Base-by-base conservation (phyloP, 2,888 invertebrate genomes). In the Mesorhabditis sp. region DNA sequence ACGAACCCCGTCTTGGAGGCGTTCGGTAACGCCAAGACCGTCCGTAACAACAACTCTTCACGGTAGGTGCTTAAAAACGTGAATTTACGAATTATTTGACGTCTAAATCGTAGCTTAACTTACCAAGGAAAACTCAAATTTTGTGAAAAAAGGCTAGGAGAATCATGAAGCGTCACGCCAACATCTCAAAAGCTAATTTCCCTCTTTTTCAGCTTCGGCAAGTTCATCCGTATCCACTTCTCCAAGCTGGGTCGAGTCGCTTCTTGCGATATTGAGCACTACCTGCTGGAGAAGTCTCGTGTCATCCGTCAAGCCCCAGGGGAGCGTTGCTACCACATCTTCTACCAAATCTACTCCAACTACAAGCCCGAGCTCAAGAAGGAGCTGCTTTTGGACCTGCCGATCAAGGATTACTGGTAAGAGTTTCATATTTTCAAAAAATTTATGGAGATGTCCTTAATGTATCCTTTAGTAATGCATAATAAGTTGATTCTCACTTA, bases 221-320 rank as follows among this genome's bases (percentile, higher is more conserved):
- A 98, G 92, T 98, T 98, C 92, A 97, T 98, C 91, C 94, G 97
- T 92, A 98, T 98, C 89, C 97, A 98, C 89, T 98, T 98, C 90
- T 95, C 95, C 82, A 93, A 94, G 82, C 92, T 92, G 89, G 97
- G 96, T 89, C 97, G 97, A 92, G 90, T 98, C 90, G 96, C 97
- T 88, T 97, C 97, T 91, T 96, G 96, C 90, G 97, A 98, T 90
- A 98, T 98, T 89, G 97, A 98, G 90, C 95, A 95, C 87, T 98
- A 98, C 90, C 91, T 98, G 89, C 91, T 98, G 87, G 98, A 98
- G 90, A 98, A 98, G 90, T 97, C 98, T 88, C 95, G 98, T 92
- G 97, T 98, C 90, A 97, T 97, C 90, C 96, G 95, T 87, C 97
- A 98, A 89, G 96, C 96, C 88, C 88, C 93, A 76, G 90, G 94